Evolutionary conservation across 1,140 invertebrate species (phyloP), one percentile per base, ranked within the genome.

Genomic region (Drosophila orosa): DNA sequence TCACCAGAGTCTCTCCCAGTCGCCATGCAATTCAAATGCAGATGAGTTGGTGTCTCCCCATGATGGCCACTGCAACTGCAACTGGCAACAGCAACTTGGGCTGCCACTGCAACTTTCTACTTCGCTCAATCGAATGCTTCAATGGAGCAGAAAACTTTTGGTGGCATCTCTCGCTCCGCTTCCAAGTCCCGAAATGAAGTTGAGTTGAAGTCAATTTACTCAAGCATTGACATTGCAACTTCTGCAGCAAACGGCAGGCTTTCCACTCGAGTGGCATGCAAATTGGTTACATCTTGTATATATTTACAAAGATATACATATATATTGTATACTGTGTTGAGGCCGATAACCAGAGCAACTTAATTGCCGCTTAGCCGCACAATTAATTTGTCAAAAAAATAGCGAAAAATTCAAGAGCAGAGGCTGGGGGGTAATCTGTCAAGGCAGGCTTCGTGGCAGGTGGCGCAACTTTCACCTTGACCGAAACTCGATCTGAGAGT

Each of bases 401-500:
- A 68, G 63, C 33, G 47, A 25, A 47, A 52, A 55, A 60, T 54
- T 42, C 60, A 57, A 47, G 60, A 56, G 22, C 22, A 31, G 22
- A 25, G 39, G 24, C 15, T 27, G 19, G 33, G 19, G n/a, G 45
- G 69, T 25, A 57, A 60, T 62, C 81, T 63, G 67, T 71, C 57
- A 60, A 58, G 68, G 57, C 77, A 63, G 48, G 27, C 48, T 2
- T 47, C 45, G 44, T 58, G 60, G 82, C 81, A 85, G 82, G 82
- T 87, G 82, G 77, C 74, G 62, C 76, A 89, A 80, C 84, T 87
- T 87, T 87, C 84, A 87, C 84, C 84, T 87, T 87, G 84, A 89
- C 84, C 77, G 73, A 73, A 45, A 61, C 50, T 24, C 50, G 50
- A 73, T 48, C 47, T 48, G 9, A 17, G 47, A 29, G 45, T n/a